phyloP scores from a whole-genome alignment of 2,888 invertebrate species.

The Brachypalpus laphriformis region DNA sequence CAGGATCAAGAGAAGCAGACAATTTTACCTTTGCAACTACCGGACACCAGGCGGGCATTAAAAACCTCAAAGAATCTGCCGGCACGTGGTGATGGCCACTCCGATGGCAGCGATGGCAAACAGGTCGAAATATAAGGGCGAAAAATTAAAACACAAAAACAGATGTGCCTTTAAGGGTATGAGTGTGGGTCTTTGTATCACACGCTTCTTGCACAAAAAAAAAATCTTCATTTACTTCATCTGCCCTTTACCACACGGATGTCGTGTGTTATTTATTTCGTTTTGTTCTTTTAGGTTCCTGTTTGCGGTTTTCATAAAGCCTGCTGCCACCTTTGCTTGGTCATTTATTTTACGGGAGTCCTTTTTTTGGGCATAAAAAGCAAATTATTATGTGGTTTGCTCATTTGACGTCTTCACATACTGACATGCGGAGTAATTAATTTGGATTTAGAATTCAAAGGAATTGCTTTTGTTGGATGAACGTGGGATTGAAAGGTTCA shows the following conservation, averaged over 20 bases:
- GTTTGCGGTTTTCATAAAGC: constrained; percentile 20
- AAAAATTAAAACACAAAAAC: constrained; percentile 45
- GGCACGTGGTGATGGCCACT: neutral
- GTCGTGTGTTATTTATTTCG: neutral
- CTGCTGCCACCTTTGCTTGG: constrained; percentile 13
- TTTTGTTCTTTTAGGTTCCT: neutral
- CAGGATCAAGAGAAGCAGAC: neutral
- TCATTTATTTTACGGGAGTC: constrained; percentile 10
- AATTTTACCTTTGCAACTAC: neutral
- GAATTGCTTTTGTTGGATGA: neutral
- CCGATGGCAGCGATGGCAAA: neutral
- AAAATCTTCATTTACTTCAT: constrained; percentile 6
- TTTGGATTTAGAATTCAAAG: constrained; percentile 16
- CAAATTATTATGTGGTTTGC: neutral
- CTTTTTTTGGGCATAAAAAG: neutral
- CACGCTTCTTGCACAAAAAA: too few species aligned
- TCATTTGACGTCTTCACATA: constrained; percentile 11
- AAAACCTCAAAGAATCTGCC: constrained; percentile 6
- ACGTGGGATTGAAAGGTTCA: constrained; percentile 3
- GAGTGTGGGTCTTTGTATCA: constrained; percentile 18
- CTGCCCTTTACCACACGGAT: neutral
- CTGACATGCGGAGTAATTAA: constrained; percentile 23
- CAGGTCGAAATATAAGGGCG: constrained; percentile 21
- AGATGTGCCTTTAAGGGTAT: constrained; percentile 31
- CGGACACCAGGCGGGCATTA: neutral